Evolutionary conservation across 2,888 invertebrate species (phyloP), one percentile per base, ranked within the genome.

Genomic region (Gymnosoma rotundatum): DNA sequence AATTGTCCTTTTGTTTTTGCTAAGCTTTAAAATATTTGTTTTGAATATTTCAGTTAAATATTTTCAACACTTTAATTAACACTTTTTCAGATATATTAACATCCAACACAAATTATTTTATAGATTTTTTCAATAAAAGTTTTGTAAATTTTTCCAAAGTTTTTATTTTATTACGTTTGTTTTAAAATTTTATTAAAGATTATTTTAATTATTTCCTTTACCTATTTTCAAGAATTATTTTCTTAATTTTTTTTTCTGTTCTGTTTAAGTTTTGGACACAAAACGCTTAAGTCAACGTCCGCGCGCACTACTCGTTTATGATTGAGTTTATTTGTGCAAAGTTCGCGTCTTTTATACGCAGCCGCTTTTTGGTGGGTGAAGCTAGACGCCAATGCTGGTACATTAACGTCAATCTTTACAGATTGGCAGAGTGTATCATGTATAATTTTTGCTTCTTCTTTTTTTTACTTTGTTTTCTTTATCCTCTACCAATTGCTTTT

Each of bases 261-360:
- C 14, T 60, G 20, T 63, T 54, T 12, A n/a, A n/a, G 52, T 64
- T 60, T 78, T 32, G 45, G 12, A 18, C 16, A 54, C 48, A 58
- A 78, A 81, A 72, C 83, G 78, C 56, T 83, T 70, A 60, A 78
- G 58, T 81, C 48, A 83, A 84, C 81, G 84, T 81, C 36, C 79
- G 83, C 84, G 84, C 84, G 84, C 75, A 84, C 84, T 74, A 74
- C 50, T 81, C 74, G 64, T 84, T 84, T 81, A 74, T 38, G 84
- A 84, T 84, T 81, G 84, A 74, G 64, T 84, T 74, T 78, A 78
- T 70, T 78, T 84, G 78, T 64, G 84, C 79, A 60, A 83, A 86
- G 81, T 74, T 83, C 79, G 79, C 70, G 83, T 79, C 85, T 87
- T 87, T 85, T 87, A 87, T 87, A 87, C 69, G 86, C 85, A 81